Percentiles rank a stretch among this genome's conserved stretches.
These are phyloP conservation scores for Protomyctophum bolini DNA, from an alignment of 2,113 vertebrate genomes.

Conservation along the genomic window DNA sequence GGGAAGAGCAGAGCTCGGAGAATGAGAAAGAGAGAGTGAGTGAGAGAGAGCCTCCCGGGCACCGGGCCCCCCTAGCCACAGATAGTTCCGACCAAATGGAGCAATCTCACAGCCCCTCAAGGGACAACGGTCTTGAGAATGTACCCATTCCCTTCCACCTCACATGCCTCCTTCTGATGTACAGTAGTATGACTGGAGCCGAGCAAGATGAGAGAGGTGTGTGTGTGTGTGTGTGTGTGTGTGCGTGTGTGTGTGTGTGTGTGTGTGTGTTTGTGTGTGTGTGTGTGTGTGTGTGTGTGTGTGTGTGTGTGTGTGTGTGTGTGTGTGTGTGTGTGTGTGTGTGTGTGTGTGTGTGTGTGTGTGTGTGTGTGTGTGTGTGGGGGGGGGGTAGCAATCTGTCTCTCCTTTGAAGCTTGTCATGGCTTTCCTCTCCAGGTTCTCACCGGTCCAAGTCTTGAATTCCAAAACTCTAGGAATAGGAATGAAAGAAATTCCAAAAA, in stretches of 20 bases:
- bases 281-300: no score
- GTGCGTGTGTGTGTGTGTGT: no score
- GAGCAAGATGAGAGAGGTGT: slow-evolving; percentile 13
- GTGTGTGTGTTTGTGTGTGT: no score
- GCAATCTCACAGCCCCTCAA: slow-evolving; percentile 63
- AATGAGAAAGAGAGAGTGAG: slow-evolving; percentile 47
- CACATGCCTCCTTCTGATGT: slow-evolving; percentile 55
- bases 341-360: no score
- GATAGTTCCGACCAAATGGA: slow-evolving; percentile 65
- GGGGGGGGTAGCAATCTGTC: slow-evolving; percentile 65
- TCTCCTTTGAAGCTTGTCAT: slow-evolving; percentile 73
- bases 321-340: no score
- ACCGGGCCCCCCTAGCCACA: slow-evolving; percentile 51
- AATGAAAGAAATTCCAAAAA: slow-evolving; percentile 16
- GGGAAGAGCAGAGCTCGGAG: slow-evolving; percentile 16
- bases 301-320: background rate
- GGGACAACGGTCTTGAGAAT: slow-evolving; percentile 67
- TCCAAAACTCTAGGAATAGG: slow-evolving; percentile 42
- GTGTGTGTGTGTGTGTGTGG: no score
- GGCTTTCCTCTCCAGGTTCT: slow-evolving; percentile 70
- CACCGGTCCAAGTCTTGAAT: slow-evolving; percentile 31
- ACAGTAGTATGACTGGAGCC: slow-evolving; percentile 37
- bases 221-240: no score
- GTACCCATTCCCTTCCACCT: slow-evolving; percentile 51
- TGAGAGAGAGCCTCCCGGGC: slow-evolving; percentile 34